Conservation (phyloP, 2,888 invertebrate genomes). For the Dasypogon diadema region DNA sequence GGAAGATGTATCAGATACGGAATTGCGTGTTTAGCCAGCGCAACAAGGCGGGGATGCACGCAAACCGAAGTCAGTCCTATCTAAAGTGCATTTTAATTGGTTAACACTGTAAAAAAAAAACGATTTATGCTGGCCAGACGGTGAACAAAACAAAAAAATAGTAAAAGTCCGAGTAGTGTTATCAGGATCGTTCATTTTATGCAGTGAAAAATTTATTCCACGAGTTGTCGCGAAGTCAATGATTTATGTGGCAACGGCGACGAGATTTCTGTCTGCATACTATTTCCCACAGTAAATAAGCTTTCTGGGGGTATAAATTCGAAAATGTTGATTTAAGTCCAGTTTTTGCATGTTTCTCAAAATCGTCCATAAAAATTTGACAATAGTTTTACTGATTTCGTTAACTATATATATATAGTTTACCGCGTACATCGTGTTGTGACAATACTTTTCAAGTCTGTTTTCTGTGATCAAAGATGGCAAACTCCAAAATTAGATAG, state of each 20-base stretch:
- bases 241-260: conserved; percentile 48
- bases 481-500: neutral
- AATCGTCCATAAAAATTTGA: too few species aligned
- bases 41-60: conserved; percentile 4
- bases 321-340: neutral
- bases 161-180: neutral
- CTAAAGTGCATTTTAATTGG: conserved; percentile 42
- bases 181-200: conserved; percentile 18
- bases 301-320: neutral
- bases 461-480: too few species aligned
- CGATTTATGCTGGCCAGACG: conserved; percentile 19
- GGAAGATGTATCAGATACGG: too few species aligned
- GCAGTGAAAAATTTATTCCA: conserved; percentile 2
- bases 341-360: neutral
- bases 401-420: too few species aligned
- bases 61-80: conserved; percentile 8
- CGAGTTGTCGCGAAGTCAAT: conserved; percentile 2
- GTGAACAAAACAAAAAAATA: neutral
- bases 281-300: neutral
- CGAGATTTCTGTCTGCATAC: neutral
- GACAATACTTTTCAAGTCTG: too few species aligned
- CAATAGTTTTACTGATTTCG: too few species aligned
- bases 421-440: too few species aligned
- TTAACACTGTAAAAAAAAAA: neutral
- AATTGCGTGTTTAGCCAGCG: neutral